Conservation (phyloP, 2,113 vertebrate species). For the Rhinoderma darwinii region DNA sequence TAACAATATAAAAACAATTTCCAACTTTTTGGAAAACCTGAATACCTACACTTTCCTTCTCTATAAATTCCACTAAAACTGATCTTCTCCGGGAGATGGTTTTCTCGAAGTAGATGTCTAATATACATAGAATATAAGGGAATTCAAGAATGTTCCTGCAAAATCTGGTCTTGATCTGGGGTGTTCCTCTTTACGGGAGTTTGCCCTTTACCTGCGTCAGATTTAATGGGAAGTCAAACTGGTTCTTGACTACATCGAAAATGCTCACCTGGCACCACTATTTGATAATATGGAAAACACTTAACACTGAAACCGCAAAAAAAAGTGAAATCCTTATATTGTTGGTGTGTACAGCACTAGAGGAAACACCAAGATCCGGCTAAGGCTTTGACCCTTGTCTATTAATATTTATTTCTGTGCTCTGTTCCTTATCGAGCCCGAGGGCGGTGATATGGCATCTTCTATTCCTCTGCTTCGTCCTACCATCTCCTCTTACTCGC, state of each 20-base stretch:
- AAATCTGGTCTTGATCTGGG: too few species aligned
- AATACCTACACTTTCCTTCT: too few species aligned
- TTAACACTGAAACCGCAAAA: not conserved
- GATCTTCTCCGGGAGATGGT: too few species aligned
- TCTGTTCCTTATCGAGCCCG: slow-evolving; percentile 5
- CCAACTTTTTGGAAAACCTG: too few species aligned
- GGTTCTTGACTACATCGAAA: not conserved
- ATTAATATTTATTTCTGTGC: slow-evolving; percentile 26
- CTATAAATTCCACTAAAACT: too few species aligned
- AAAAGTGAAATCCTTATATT: not conserved
- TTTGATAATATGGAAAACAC: not conserved
- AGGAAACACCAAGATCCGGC: not conserved
- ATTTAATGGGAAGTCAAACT: not conserved
- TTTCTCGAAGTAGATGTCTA: too few species aligned
- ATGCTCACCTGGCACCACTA: not conserved
- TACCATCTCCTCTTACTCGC: slow-evolving; percentile 34
- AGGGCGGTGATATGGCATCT: slow-evolving; percentile 31
- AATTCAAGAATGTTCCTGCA: too few species aligned
- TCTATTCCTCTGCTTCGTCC: slow-evolving; percentile 23
- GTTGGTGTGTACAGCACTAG: not conserved
- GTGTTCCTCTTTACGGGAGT: too few species aligned
- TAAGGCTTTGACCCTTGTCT: not conserved
- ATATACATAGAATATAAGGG: too few species aligned
- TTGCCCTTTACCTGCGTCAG: too few species aligned
- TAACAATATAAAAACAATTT: too few species aligned